Evolutionary conservation across 2,113 vertebrate species (phyloP).

Genomic region (Corythornis vintsioides): DNA sequence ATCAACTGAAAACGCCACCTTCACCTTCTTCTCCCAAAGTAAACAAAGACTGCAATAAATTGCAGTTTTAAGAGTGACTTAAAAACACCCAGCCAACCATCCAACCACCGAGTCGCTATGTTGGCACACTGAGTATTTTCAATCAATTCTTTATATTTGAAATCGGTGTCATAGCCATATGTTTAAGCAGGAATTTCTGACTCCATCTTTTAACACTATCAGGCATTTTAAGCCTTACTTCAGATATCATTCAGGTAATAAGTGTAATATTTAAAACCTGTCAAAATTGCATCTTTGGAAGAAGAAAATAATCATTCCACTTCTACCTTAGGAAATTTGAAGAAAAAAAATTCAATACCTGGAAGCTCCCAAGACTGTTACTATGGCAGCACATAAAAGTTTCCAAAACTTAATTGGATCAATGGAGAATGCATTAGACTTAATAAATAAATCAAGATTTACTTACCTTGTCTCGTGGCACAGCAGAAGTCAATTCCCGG

Average conservation of each 20-base stretch:
- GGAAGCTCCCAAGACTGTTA: not conserved
- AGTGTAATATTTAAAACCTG: not conserved
- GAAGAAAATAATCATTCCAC: not conserved
- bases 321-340: not conserved
- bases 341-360: not conserved
- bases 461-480: conserved; percentile 92
- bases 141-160: not conserved
- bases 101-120: not conserved
- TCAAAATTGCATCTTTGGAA: not conserved
- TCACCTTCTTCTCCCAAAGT: not conserved
- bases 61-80: not conserved
- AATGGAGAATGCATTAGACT: not conserved
- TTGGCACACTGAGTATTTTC: not conserved
- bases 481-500: conserved; percentile 86
- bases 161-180: not conserved
- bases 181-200: not conserved
- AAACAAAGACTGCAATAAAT: not conserved
- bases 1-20: not conserved
- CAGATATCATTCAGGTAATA: not conserved
- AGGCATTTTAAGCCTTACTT: not conserved
- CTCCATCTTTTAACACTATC: not conserved
- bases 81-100: not conserved
- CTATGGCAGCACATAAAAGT: not conserved
- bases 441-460: not conserved
- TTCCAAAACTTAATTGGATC: not conserved